A percentile compares a stretch with the other conserved stretches of the same genome.
Evolutionary conservation across 2,113 vertebrate genomes (phyloP).

Genomic region (Centropus unirufus): DNA sequence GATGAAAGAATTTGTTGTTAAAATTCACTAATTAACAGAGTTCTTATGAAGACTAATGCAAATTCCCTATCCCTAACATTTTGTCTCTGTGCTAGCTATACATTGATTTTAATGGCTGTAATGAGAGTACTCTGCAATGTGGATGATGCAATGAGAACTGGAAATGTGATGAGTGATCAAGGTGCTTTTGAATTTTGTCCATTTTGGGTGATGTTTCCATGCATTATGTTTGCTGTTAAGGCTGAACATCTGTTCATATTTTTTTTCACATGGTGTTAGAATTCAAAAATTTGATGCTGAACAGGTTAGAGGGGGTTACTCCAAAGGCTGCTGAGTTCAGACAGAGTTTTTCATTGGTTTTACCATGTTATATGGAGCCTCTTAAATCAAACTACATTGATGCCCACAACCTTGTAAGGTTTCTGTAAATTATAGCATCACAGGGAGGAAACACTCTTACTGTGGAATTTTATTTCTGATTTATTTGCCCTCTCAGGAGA

Average conservation of each 20-base stretch:
- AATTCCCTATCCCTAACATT: not conserved
- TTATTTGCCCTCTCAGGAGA: not conserved
- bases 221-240: not conserved
- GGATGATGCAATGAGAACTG: not conserved
- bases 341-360: not conserved
- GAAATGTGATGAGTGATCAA: not conserved
- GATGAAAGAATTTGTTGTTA: not conserved
- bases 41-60: not conserved
- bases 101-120: not conserved
- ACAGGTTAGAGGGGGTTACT: not conserved
- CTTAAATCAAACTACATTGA: not conserved
- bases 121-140: not conserved
- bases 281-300: not conserved
- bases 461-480: constrained; percentile 1
- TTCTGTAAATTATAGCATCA: constrained; percentile 6
- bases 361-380: not conserved
- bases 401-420: not conserved
- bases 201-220: not conserved
- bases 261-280: not conserved
- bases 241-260: not conserved
- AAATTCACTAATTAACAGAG: not conserved
- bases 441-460: not conserved
- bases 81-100: not conserved
- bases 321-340: not conserved
- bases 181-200: not conserved